phyloP scores from a whole-genome alignment of 2,888 invertebrate species.

The Luffia ferchaultella region DNA sequence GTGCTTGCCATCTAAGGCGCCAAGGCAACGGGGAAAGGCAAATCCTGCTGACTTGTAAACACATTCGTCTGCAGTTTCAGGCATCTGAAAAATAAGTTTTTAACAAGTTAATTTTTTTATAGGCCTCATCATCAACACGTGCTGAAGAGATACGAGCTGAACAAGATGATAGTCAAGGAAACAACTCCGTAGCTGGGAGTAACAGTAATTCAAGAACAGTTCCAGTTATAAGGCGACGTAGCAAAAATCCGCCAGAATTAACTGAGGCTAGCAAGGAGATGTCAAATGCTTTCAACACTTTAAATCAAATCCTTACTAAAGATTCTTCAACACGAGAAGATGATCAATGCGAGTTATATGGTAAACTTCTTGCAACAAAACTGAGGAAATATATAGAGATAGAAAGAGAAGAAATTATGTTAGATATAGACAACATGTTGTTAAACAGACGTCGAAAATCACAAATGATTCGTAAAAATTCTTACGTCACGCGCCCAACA shows the following conservation, averaged over 20 bases:
- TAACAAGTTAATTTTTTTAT: no score
- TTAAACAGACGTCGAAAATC: slow-evolving; percentile 14
- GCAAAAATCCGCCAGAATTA: slow-evolving; percentile 11
- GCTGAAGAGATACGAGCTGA: slow-evolving; percentile 9
- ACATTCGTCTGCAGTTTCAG: slow-evolving; percentile 4
- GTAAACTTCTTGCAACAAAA: slow-evolving; percentile 19
- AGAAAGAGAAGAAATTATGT: slow-evolving; percentile 14
- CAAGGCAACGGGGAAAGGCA: slow-evolving; percentile 3
- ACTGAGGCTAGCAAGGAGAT: slow-evolving; percentile 12
- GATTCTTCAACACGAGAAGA: slow-evolving; percentile 9
- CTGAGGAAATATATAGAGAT: slow-evolving; percentile 17
- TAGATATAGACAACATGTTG: slow-evolving; percentile 17
- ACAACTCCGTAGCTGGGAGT: slow-evolving; percentile 10
- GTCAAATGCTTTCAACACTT: slow-evolving; percentile 13
- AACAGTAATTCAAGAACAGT: slow-evolving; percentile 11
- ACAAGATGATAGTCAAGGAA: slow-evolving; percentile 11
- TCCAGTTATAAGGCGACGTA: slow-evolving; percentile 12
- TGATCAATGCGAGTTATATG: slow-evolving; percentile 22
- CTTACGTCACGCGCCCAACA: no score
- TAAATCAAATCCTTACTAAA: slow-evolving; percentile 7
- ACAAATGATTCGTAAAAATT: no score
- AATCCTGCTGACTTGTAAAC: slow-evolving; percentile 2
- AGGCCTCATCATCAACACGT: no score
- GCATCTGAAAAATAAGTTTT: slow-evolving; percentile 1
- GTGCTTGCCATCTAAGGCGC: slow-evolving; percentile 4